A percentile compares a stretch with the other conserved stretches of the same genome.
These are phyloP conservation scores for Fregata magnificens DNA, from an alignment of 2,113 vertebrate species.

Conservation along the genomic window DNA sequence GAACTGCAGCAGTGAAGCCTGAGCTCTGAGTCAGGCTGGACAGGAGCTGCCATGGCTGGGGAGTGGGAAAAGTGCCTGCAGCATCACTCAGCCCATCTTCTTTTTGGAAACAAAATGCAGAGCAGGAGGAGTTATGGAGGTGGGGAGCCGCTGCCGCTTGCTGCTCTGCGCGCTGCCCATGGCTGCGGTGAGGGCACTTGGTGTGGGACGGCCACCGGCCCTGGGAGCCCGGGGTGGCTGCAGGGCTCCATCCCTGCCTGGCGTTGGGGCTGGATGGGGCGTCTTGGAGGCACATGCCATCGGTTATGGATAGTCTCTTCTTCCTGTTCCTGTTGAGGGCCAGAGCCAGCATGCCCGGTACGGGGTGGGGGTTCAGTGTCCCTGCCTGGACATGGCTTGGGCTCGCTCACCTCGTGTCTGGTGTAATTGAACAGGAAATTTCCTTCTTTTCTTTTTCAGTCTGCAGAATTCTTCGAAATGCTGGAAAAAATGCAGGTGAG, in stretches of 20 bases:
- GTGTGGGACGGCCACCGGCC: not conserved
- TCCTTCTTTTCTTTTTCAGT: constrained; percentile 76
- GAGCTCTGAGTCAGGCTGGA: not conserved
- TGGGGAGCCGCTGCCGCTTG: not conserved
- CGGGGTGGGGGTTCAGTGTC: accelerated
- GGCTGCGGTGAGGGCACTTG: accelerated
- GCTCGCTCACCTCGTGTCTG: not conserved
- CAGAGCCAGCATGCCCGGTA: not conserved
- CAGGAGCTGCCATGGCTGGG: not conserved
- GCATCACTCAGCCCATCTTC: accelerated
- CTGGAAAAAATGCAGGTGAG: constrained; percentile 95
- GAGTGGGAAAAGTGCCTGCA: not conserved
- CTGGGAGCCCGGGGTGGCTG: not conserved
- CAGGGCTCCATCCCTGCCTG: not conserved
- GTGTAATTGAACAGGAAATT: not conserved
- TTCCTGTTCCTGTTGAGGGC: not conserved
- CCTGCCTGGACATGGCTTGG: not conserved
- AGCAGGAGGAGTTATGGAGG: not conserved
- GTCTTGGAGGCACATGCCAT: accelerated
- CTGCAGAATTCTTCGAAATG: constrained; percentile 91
- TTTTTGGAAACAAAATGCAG: not conserved
- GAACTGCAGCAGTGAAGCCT: not conserved
- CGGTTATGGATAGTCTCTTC: not conserved
- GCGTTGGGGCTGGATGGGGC: accelerated
- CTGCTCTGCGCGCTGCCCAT: not conserved